Percentiles rank a stretch among this genome's conserved stretches.
Evolutionary conservation across 2,888 invertebrate genomes (phyloP).

Genomic region (Epinotia ramella): DNA sequence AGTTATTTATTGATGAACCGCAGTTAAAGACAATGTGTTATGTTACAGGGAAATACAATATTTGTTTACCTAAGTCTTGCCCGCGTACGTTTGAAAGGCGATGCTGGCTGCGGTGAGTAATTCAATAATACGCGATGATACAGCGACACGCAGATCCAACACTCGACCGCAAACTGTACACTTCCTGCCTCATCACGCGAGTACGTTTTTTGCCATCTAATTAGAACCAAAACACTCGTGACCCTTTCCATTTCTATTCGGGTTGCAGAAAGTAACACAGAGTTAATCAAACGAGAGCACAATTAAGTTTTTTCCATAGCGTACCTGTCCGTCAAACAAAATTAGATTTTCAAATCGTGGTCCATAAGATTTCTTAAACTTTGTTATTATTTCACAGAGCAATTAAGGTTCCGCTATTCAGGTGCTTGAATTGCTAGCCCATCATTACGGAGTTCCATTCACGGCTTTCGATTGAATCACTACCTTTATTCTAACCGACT

Average conservation of each 20-base stretch:
- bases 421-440: conserved; percentile 18
- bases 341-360: conserved; percentile 15
- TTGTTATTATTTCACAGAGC: conserved; percentile 5
- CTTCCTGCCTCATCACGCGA: conserved; percentile 28
- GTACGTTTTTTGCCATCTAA: conserved; percentile 25
- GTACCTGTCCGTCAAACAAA: conserved; percentile 34
- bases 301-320: conserved; percentile 39
- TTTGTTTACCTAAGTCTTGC: conserved; percentile 13
- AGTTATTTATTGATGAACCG: not conserved
- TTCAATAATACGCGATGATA: conserved; percentile 38
- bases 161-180: conserved; percentile 28
- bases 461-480: conserved; percentile 48
- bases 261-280: conserved; percentile 38
- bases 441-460: conserved; percentile 39
- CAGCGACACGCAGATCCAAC: conserved; percentile 32
- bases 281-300: conserved; percentile 42
- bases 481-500: conserved; percentile 61
- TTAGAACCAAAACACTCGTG: conserved; percentile 40
- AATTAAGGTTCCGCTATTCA: conserved; percentile 30
- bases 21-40: not conserved
- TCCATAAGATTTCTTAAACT: not conserved
- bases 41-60: conserved; percentile 28
- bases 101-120: conserved; percentile 40
- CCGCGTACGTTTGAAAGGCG: conserved; percentile 34
- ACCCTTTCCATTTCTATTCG: conserved; percentile 43